These are phyloP conservation scores for Trissolcus basalis DNA, from an alignment of 1,140 invertebrate species.

Conservation along the genomic window DNA sequence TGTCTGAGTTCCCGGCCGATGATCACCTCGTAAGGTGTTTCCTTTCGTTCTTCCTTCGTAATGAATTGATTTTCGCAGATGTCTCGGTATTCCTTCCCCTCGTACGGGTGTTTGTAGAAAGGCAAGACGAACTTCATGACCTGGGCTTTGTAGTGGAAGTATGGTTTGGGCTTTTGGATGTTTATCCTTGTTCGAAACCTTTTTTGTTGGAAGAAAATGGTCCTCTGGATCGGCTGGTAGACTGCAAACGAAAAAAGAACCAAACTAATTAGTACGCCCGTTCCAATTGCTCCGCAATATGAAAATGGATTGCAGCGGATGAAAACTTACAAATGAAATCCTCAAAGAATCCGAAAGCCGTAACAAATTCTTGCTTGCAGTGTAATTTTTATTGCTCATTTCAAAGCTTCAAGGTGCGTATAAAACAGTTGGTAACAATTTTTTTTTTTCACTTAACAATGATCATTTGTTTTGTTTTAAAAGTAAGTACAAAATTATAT, in stretches of 20 bases:
- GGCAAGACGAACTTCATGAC: conserved; percentile 80
- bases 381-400: conserved; percentile 21
- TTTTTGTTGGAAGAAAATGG: conserved; percentile 76
- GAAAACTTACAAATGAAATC: conserved; percentile 15
- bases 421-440: conserved; percentile 60
- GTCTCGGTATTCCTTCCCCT: conserved; percentile 63
- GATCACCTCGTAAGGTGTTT: conserved; percentile 82
- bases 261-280: neutral
- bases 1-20: conserved; percentile 82
- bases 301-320: no score
- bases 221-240: conserved; percentile 61
- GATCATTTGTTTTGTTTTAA: conserved; percentile 42
- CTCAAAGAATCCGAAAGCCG: conserved; percentile 3
- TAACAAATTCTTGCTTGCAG: conserved; percentile 22
- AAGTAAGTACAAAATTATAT: conserved; percentile 71
- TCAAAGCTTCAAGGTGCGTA: conserved; percentile 25
- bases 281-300: no score
- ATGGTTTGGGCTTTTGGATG: conserved; percentile 82
- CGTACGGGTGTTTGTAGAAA: conserved; percentile 74
- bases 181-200: conserved; percentile 84
- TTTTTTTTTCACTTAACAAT: conserved; percentile 33
- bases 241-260: conserved; percentile 62
- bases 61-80: no score
- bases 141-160: conserved; percentile 80
- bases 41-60: conserved; percentile 44